A percentile compares a stretch with the other conserved stretches of the same genome.
Conservation (phyloP, 2,888 invertebrate species). For the Graphium colonna region DNA sequence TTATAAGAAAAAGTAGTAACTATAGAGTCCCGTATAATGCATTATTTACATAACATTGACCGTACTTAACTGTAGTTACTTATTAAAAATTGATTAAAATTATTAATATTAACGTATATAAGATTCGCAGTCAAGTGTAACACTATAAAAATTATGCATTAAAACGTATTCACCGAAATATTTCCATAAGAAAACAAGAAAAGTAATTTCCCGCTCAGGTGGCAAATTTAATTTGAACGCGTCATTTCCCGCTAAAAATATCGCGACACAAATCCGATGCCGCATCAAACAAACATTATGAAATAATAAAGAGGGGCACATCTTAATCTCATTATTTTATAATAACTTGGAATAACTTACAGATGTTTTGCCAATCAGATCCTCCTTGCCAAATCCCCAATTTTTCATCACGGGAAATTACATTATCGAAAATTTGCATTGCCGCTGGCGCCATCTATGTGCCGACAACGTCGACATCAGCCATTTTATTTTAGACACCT, state of each 20-base stretch:
- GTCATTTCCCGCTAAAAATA: conserved; percentile 41
- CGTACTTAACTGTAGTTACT: too few species aligned
- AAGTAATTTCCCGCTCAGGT: neutral
- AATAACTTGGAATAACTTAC: conserved; percentile 72
- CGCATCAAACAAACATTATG: conserved; percentile 69
- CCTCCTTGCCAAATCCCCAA: conserved; percentile 54
- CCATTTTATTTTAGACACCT: conserved; percentile 32
- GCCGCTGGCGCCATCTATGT: conserved; percentile 73
- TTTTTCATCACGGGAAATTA: conserved; percentile 74
- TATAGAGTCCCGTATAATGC: too few species aligned
- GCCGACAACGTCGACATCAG: conserved; percentile 44
- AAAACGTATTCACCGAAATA: too few species aligned
- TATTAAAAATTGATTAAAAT: too few species aligned
- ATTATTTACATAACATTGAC: too few species aligned
- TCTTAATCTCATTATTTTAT: conserved; percentile 74
- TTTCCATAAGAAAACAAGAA: neutral
- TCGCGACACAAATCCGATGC: conserved; percentile 32
- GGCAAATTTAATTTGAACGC: conserved; percentile 38
- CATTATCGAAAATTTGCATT: conserved; percentile 74
- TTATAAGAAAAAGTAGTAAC: too few species aligned
- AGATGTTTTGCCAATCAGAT: conserved; percentile 74
- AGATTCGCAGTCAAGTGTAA: too few species aligned
- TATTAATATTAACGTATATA: too few species aligned
- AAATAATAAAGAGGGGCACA: conserved; percentile 61
- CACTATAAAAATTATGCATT: too few species aligned